Base-by-base conservation (phyloP, 2,888 invertebrate genomes). In the Bedellia somnulentella region DNA sequence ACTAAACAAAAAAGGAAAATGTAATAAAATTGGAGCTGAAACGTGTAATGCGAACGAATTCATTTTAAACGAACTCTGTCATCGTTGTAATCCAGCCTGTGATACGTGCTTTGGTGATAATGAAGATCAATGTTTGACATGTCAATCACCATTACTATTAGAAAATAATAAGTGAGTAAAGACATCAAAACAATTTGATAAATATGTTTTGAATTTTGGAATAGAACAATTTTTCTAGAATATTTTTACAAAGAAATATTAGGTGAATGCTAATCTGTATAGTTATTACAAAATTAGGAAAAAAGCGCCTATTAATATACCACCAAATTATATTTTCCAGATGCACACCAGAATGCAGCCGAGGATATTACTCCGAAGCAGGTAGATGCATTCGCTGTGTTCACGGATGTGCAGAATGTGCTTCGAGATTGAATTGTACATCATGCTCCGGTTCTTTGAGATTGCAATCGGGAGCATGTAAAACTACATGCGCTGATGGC, bases 391-490 rank as follows among this genome's bases (percentile, higher is more conserved):
- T 85, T 21, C 86, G 85, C 2, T 93, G 93, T 50, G 66, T 89
- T 41, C 87, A 89, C 54, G 87, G 89, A 3, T 92, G 91, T 56
- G 77, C 82, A 0, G 81, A 83, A 28, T 92, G 91, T 56, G 83
- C 84, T 3, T 86, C 89, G 1, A 80, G 89, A 30, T 79, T 86
- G 33, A 89, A 90, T 57, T 93, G 92, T 52, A 89, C 89, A 0
- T 75, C 83, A 14, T 93, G 93, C 51, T 79, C 81, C n/a, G 80
- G 82, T 30, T 83, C 88, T 1, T 67, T 91, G 42, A 82, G 88
- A 46, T 67, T 93, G 29, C 89, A 92, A 61, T 88, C 87, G 37
- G 91, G 91, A 16, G 86, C 88, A 36, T 93, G 93, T 55, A 77
- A 86, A 33, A 85, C 89, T 1, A 80, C 87, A 2, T 93, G 92